These are phyloP conservation scores for Corydoras sp. DNA, from an alignment of 2,113 vertebrate genomes.

Conservation along the genomic window DNA sequence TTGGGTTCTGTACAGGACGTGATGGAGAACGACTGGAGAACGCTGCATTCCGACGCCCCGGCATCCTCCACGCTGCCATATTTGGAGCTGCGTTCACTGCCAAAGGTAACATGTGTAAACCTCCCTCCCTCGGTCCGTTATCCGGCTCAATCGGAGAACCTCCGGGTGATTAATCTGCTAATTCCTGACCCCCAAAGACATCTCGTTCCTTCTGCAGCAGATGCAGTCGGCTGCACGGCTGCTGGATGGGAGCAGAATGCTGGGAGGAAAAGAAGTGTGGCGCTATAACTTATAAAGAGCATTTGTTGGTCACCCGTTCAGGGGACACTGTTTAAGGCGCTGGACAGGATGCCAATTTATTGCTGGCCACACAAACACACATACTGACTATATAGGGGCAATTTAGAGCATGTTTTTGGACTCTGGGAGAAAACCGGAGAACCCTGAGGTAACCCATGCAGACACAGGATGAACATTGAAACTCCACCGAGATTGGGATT, in stretches of 20 bases:
- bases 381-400: too few relatives aligned
- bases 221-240: slow-evolving; percentile 63
- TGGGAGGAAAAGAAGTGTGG: neutral
- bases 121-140: slow-evolving; percentile 57
- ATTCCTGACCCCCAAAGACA: slow-evolving; percentile 81
- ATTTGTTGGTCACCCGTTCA: too few relatives aligned
- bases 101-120: slow-evolving; percentile 79
- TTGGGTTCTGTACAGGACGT: slow-evolving; percentile 57
- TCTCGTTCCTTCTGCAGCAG: slow-evolving; percentile 75
- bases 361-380: too few relatives aligned
- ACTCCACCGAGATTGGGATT: too few relatives aligned
- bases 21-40: slow-evolving; percentile 72
- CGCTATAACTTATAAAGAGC: too few relatives aligned
- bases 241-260: slow-evolving; percentile 29
- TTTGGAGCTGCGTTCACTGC: slow-evolving; percentile 62
- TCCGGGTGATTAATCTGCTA: slow-evolving; percentile 75
- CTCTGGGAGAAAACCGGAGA: too few relatives aligned
- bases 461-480: too few relatives aligned
- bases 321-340: too few relatives aligned
- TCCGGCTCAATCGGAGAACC: slow-evolving; percentile 54
- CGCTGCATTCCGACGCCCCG: slow-evolving; percentile 57
- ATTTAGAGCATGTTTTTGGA: too few relatives aligned
- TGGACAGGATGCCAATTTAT: too few relatives aligned
- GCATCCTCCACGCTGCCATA: slow-evolving; percentile 59
- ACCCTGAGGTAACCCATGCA: too few relatives aligned